A percentile compares a stretch with the other conserved stretches of the same genome.
These are phyloP conservation scores for Mormyrops boulengeri DNA, from an alignment of 2,797 vertebrate species.

Conservation along the genomic window DNA sequence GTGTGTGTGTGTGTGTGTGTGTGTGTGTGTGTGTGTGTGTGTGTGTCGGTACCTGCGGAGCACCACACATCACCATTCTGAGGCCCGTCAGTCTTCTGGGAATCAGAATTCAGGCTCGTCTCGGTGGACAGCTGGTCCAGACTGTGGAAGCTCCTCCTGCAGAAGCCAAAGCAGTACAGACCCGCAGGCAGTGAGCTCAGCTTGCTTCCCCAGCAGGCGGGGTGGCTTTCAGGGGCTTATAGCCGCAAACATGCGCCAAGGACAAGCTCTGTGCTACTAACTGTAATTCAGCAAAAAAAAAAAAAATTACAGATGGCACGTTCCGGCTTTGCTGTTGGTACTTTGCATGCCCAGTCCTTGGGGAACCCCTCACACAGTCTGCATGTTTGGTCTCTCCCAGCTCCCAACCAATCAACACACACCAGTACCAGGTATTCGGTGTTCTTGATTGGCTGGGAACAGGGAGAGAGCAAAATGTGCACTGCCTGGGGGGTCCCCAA, in stretches of 20 bases:
- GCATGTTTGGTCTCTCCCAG: neutral
- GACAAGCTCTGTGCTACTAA: neutral
- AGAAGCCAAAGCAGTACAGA: conserved; percentile 15
- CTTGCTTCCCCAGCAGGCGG: neutral
- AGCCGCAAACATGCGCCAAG: neutral
- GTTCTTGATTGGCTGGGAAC: neutral
- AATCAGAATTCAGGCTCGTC: conserved; percentile 83
- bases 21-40: neutral
- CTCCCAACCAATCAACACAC: neutral
- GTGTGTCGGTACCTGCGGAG: conserved; percentile 61
- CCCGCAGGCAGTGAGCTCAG: neutral
- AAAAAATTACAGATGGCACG: neutral
- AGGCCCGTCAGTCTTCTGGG: conserved; percentile 71
- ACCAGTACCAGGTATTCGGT: neutral
- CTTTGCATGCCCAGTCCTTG: neutral
- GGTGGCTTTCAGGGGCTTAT: neutral
- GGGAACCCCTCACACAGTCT: neutral
- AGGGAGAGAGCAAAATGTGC: neutral
- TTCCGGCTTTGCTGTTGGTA: neutral
- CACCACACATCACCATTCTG: conserved; percentile 84
- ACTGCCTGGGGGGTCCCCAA: neutral
- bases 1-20: neutral
- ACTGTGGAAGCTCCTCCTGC: conserved; percentile 86
- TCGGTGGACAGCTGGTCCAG: conserved; percentile 84
- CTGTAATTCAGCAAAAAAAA: neutral